Evolutionary conservation across 2,113 vertebrate species (phyloP), one percentile per base, ranked within the genome.

Genomic region (Bagarius yarrelli): DNA sequence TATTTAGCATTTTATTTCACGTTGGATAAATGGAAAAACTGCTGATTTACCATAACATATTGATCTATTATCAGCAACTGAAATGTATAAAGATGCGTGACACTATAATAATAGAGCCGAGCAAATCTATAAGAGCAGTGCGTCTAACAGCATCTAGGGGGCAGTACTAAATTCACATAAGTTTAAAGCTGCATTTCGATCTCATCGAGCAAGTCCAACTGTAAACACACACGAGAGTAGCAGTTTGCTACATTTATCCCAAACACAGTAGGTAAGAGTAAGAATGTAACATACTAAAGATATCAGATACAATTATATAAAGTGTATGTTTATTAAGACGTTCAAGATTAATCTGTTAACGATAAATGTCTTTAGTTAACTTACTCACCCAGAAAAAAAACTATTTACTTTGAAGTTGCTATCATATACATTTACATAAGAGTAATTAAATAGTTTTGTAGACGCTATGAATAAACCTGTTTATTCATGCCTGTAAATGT

Each of bases 181-280:
- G 9, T 57, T 53, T 2, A 40, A 61, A 18, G 9, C 1, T 59
- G 8, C 30, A 52, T 53, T 32, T 19, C 8, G 27, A 19, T 21
- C 8, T 30, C 76, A 34, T 25, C 64, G 83, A 84, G 64, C 2
- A 66, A 84, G 83, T 81, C 6, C 13, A 11, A 73, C 56, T 30
- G 52, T 40, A 78, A 81, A n/a, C 25, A 77, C 73, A 56, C 0
- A 6, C 19, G 34, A 36, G 60, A 27, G 16, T 5, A 40, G 4
- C 64, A 34, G 16, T 47, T 47, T 47, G 44, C 44, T 47, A 47
- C 44, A 47, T 11, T 11, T 47, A 40, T 40, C 36, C 3, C 3
- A 40, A 6, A 47, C 44, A 1, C 44, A 47, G 36, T 4, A 40
- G 44, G 44, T 47, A 47, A 47, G 9, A 47, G 44, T 47, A 11